Evolutionary conservation across 2,888 invertebrate species (phyloP).

Genomic region (Caenorhabditis zanzibari): DNA sequence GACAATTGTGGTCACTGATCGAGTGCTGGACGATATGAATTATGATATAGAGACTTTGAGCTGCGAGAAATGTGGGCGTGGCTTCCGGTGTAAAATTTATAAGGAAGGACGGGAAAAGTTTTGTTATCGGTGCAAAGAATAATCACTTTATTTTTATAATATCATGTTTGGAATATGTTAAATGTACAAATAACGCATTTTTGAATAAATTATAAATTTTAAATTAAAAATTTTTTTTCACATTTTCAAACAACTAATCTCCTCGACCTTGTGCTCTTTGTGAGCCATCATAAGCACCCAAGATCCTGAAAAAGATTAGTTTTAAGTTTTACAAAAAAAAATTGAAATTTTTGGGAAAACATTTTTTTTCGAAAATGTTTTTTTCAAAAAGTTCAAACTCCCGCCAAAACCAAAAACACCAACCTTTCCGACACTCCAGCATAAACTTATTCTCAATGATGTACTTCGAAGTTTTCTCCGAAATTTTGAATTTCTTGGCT

Average conservation of each 20-base stretch:
- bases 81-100: slow-evolving; percentile 46
- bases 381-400: no score
- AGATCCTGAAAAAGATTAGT: slow-evolving; percentile 25
- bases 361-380: no score
- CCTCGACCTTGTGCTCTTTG: slow-evolving; percentile 29
- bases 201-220: slow-evolving; percentile 4
- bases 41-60: slow-evolving; percentile 56
- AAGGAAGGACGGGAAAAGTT: slow-evolving; percentile 40
- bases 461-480: slow-evolving; percentile 7
- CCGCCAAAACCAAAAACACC: no score
- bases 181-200: slow-evolving; percentile 6
- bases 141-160: background rate
- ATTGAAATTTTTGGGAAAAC: background rate
- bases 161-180: no score
- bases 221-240: background rate
- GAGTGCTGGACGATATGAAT: slow-evolving; percentile 41
- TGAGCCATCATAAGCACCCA: slow-evolving; percentile 18
- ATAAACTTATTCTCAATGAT: slow-evolving; percentile 22
- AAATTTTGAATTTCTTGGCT: slow-evolving; percentile 23
- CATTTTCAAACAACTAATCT: slow-evolving; percentile 28
- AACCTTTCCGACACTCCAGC: slow-evolving; percentile 39
- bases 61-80: slow-evolving; percentile 53
- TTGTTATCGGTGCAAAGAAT: slow-evolving; percentile 40
- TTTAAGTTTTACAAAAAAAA: no score
- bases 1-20: slow-evolving; percentile 32